Percentiles rank a stretch among this genome's conserved stretches.
Conservation (phyloP, 2,888 invertebrate genomes). For the Encarsia formosa region DNA sequence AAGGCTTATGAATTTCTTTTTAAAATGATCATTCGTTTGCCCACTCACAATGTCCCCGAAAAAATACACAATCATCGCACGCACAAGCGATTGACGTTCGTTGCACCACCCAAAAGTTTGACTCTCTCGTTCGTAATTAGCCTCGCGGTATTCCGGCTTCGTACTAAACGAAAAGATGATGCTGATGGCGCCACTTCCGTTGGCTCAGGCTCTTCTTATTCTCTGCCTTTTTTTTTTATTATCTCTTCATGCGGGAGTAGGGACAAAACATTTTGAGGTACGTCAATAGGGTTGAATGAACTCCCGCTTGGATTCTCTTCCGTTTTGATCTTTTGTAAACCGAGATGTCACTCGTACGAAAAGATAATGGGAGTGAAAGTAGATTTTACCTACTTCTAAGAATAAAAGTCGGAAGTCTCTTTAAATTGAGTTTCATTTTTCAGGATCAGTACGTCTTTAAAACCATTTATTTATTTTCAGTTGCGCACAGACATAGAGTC, state of each 20-base stretch:
- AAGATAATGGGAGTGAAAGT: too few species aligned
- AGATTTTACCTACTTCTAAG: too few species aligned
- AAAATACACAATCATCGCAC: too few species aligned
- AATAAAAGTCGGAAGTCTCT: too few species aligned
- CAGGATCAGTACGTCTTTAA: too few species aligned
- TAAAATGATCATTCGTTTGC: too few species aligned
- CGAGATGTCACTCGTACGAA: neutral
- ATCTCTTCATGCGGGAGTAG: slow-evolving; percentile 1
- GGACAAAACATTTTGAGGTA: neutral
- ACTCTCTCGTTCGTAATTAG: slow-evolving; percentile 6
- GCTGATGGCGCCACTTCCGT: slow-evolving; percentile 19
- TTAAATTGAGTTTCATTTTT: too few species aligned
- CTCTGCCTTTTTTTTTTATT: neutral
- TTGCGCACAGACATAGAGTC: too few species aligned
- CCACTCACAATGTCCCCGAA: too few species aligned
- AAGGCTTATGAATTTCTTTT: too few species aligned
- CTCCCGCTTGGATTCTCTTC: slow-evolving; percentile 1
- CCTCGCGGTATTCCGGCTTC: slow-evolving; percentile 12
- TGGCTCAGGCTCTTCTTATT: neutral
- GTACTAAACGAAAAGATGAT: slow-evolving; percentile 13
- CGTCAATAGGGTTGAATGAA: slow-evolving; percentile 14
- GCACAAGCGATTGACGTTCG: too few species aligned
- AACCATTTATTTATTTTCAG: too few species aligned
- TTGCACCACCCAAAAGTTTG: slow-evolving; percentile 2
- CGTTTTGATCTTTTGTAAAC: neutral